Evolutionary conservation across 2,797 vertebrate genomes (phyloP), one percentile per base, ranked within the genome.

Genomic region (Lindbergichthys nudifrons): DNA sequence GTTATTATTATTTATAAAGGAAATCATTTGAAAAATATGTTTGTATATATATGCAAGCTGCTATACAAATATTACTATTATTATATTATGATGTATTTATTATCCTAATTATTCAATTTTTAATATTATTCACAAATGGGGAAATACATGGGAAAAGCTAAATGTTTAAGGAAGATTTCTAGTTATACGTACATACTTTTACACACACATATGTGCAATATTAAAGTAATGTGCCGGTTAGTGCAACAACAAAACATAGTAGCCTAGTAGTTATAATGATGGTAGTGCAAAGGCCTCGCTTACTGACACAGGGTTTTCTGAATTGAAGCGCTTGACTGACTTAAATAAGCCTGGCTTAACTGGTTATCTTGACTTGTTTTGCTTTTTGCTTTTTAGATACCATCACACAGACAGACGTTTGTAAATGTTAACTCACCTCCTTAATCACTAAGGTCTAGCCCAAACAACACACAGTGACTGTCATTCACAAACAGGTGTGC

Each of bases 401-500:
- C 30, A 47, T 60, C 73, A 48, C 72, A 63, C 36, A 51, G 36
- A 79, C 79, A 63, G 67, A 50, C 43, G 39, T 46, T 10, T 58
- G 58, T 62, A 57, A 11, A 53, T 32, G 18, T 76, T 65, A 59
- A 73, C 71, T 87, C 83, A 79, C 63, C 65, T 77, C 53, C 43
- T 84, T 79, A 87, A 89, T 83, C 68, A 82, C 41, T 15, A 3
- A 47, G 56, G 52, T 75, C 36, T 32, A 18, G 72, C 58, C 77
- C 23, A 50, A 36, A 80, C 75, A 79, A 53, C 64, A 65, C 52
- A 63, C 54, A 42, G 39, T 45, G 80, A 84, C 84, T 46, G 23
- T 72, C 75, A 53, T 48, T 68, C 72, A 68, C 76, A 73, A 78
- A 83, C 89, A 85, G 88, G 83, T 87, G 88, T 88, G 76, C 71